Evolutionary conservation across 2,888 invertebrate genomes (phyloP).

Genomic region (Cephus pygmeus): DNA sequence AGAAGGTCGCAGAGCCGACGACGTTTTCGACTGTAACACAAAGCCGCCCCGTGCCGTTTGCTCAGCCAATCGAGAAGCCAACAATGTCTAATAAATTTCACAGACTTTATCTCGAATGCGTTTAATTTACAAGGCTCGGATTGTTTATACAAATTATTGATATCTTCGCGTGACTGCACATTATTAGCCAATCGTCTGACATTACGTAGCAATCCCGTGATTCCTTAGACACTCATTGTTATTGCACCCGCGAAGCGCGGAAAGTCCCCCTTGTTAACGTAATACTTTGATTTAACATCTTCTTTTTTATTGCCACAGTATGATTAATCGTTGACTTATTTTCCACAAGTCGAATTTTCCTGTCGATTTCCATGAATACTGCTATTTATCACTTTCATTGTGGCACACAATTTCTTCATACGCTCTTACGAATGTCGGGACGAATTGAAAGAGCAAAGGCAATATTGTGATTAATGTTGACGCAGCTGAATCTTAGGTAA

Average conservation of each 20-base stretch:
- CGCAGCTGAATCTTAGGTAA: not conserved
- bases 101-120: conserved; percentile 27
- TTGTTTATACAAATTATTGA: conserved; percentile 41
- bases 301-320: not conserved
- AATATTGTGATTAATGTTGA: not conserved
- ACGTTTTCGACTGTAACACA: conserved; percentile 4
- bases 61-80: conserved; percentile 8
- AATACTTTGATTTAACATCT: not conserved
- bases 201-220: not conserved
- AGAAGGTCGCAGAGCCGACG: not conserved
- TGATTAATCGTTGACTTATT: not conserved
- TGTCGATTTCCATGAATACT: not conserved
- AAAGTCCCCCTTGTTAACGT: not conserved
- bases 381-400: not conserved
- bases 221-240: not conserved
- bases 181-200: not conserved
- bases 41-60: conserved; percentile 14
- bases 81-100: conserved; percentile 31
- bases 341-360: not conserved
- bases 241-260: not conserved
- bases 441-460: not conserved
- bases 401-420: not conserved
- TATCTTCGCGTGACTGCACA: conserved; percentile 18
- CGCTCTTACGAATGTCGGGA: not conserved
- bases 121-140: conserved; percentile 41